Conservation (phyloP, 1,140 invertebrate genomes). For the Drosophila pruinosa region DNA sequence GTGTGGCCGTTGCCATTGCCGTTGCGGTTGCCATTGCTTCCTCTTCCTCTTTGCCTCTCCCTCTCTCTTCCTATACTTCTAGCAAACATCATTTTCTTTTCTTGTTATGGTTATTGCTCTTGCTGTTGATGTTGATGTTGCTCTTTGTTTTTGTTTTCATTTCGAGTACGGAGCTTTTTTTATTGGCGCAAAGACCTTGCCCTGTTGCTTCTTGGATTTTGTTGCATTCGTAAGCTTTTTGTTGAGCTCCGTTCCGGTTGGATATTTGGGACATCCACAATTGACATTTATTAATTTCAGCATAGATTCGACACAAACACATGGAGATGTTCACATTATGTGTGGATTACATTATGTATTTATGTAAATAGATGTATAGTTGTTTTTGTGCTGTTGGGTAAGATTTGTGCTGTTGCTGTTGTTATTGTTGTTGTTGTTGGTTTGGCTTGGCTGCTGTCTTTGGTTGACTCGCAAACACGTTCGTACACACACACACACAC, state of each 20-base stretch:
- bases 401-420: conserved; percentile 50
- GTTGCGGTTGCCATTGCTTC: not conserved
- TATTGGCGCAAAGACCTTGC: conserved; percentile 29
- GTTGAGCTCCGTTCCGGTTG: conserved; percentile 15
- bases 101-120: conserved; percentile 2
- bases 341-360: conserved; percentile 14
- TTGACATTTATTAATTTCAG: conserved; percentile 18
- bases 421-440: conserved; percentile 29
- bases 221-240: conserved; percentile 3
- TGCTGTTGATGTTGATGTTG: not conserved
- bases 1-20: not conserved
- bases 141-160: not conserved
- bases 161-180: conserved; percentile 1
- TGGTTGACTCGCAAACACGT: conserved; percentile 72
- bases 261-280: conserved; percentile 9
- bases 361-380: not conserved
- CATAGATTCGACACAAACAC: conserved; percentile 26
- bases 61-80: not conserved
- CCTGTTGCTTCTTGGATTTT: conserved; percentile 15
- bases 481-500: conserved; percentile 47
- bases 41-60: conserved; percentile 10
- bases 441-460: conserved; percentile 25
- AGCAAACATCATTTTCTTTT: conserved; percentile 7
- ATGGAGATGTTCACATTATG: not conserved
- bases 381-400: conserved; percentile 60